These are phyloP conservation scores for Arrhopalites spinosus DNA, from an alignment of 2,888 invertebrate genomes.

Conservation along the genomic window DNA sequence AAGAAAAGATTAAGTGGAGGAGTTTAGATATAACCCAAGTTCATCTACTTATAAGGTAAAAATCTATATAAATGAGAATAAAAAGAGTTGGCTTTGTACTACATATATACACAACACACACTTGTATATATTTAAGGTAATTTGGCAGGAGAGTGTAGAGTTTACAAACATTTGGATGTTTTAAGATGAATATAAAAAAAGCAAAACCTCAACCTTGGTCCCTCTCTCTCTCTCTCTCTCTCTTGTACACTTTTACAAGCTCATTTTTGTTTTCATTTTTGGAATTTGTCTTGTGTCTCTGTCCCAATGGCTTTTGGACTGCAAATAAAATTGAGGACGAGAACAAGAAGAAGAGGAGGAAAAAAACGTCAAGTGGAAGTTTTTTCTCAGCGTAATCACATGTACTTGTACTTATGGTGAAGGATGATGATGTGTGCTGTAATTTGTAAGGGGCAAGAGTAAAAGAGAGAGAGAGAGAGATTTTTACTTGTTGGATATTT, in stretches of 20 bases:
- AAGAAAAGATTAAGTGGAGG: background rate
- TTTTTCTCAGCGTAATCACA: too few relatives aligned
- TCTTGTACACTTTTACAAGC: background rate
- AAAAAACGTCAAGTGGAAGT: too few relatives aligned
- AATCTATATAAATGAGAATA: constrained; percentile 5
- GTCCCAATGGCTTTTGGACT: too few relatives aligned
- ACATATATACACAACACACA: background rate
- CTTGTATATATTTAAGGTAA: background rate
- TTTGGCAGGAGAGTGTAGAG: background rate
- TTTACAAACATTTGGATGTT: constrained; percentile 1
- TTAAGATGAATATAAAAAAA: background rate
- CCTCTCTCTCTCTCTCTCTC: background rate
- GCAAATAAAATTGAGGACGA: too few relatives aligned
- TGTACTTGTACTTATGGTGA: too few relatives aligned
- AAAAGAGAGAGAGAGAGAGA: too few relatives aligned
- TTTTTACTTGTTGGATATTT: too few relatives aligned
- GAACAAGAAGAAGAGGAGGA: too few relatives aligned
- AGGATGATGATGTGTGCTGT: too few relatives aligned
- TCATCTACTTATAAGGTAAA: constrained; percentile 1
- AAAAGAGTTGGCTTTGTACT: too few relatives aligned
- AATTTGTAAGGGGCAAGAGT: too few relatives aligned
- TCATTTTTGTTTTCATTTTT: background rate
- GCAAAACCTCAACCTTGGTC: background rate
- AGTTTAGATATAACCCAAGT: background rate
- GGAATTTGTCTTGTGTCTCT: too few relatives aligned